These are phyloP conservation scores for Adoxophyes honmai DNA, from an alignment of 1,140 invertebrate genomes.

Conservation along the genomic window DNA sequence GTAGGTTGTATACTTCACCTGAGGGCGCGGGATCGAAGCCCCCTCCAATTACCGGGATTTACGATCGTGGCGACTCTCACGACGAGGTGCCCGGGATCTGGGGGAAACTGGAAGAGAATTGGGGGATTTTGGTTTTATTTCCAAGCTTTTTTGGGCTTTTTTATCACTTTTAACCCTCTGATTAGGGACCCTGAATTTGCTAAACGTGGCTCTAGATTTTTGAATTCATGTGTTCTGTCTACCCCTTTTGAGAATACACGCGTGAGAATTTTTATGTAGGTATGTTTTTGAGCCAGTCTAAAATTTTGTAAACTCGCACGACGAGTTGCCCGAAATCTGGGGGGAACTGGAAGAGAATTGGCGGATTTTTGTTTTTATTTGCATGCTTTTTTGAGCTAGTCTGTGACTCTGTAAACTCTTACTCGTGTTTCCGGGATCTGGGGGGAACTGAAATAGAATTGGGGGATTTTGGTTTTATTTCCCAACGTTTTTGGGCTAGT, in stretches of 20 bases:
- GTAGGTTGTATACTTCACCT: constrained; percentile 1
- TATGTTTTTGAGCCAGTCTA: too few species aligned
- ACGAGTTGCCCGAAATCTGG: not conserved
- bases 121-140: not conserved
- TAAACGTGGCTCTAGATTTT: too few species aligned
- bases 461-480: not conserved
- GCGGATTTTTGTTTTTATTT: not conserved
- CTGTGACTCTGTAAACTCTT: too few species aligned
- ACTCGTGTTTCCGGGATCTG: not conserved
- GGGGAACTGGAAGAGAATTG: not conserved
- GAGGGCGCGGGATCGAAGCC: constrained; percentile 24
- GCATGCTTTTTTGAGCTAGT: too few species aligned
- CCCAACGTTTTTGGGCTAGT: too few species aligned
- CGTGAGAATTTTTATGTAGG: too few species aligned
- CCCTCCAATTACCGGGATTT: constrained; percentile 55
- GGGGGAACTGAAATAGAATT: not conserved
- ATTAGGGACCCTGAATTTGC: too few species aligned
- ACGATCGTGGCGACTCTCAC: constrained; percentile 31
- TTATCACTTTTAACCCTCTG: too few species aligned
- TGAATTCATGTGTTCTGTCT: too few species aligned
- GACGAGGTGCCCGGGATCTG: not conserved
- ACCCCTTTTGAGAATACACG: too few species aligned
- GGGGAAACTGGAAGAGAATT: not conserved
- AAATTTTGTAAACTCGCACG: too few species aligned
- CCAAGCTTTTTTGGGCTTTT: too few species aligned